Evolutionary conservation across 1,140 invertebrate genomes (phyloP).

Genomic region (Gonioctena quinquepunctata): DNA sequence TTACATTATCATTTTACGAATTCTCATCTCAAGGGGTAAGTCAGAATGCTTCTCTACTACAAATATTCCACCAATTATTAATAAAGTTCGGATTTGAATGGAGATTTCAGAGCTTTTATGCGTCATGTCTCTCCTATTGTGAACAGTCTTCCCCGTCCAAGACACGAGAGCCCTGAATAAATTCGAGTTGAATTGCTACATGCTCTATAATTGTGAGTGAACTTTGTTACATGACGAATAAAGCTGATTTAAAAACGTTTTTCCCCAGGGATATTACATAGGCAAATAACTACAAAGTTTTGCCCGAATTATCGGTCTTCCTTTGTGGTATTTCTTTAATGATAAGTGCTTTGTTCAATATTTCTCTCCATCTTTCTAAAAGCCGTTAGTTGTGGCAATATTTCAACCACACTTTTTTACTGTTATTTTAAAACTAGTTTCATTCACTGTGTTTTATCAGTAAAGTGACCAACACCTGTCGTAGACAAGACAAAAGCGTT

Average conservation of each 20-base stretch:
- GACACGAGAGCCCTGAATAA: neutral
- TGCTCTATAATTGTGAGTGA: neutral
- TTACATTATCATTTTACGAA: neutral
- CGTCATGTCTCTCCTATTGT: slow-evolving; percentile 7
- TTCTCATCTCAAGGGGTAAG: slow-evolving; percentile 3
- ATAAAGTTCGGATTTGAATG: neutral
- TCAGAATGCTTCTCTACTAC: neutral
- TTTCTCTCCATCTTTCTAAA: neutral
- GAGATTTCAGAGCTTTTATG: neutral
- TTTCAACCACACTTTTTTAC: too few relatives aligned
- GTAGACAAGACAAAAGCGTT: neutral
- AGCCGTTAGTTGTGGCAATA: too few relatives aligned
- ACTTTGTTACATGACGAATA: neutral
- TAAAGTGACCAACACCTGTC: neutral
- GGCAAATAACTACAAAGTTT: too few relatives aligned
- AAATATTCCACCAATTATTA: neutral
- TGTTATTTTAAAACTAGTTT: too few relatives aligned
- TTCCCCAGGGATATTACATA: too few relatives aligned
- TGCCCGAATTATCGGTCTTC: neutral
- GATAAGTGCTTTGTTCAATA: neutral
- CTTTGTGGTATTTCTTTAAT: neutral
- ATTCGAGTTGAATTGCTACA: neutral
- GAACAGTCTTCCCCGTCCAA: neutral
- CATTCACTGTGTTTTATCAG: neutral
- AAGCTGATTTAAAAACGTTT: too few relatives aligned